These are phyloP conservation scores for Eugnorisma glareosa DNA, from an alignment of 2,888 invertebrate species.

Conservation along the genomic window DNA sequence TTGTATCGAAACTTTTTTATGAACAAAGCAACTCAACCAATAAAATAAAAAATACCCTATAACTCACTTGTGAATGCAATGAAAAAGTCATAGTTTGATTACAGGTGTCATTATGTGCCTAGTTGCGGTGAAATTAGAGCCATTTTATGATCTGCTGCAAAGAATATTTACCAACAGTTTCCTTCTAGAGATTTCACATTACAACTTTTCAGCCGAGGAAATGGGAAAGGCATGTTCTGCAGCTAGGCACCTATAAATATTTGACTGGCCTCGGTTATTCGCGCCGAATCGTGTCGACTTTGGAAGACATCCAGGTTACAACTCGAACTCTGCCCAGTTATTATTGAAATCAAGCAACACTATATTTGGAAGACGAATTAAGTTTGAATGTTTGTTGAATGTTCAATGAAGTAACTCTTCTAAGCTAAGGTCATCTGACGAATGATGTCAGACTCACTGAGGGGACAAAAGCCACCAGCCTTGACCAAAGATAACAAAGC, in stretches of 20 bases:
- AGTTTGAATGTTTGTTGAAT: slow-evolving; percentile 18
- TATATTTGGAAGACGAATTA: slow-evolving; percentile 27
- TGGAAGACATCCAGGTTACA: slow-evolving; percentile 4
- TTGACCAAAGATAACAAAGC: slow-evolving; percentile 44
- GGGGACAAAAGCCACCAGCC: slow-evolving; percentile 26
- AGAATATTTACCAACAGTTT: not conserved
- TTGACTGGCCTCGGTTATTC: slow-evolving; percentile 5
- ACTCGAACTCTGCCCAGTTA: not conserved
- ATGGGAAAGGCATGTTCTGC: slow-evolving; percentile 8
- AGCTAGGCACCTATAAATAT: not conserved
- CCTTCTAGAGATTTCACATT: not conserved
- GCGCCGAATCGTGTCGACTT: not conserved
- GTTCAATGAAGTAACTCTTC: slow-evolving; percentile 26
- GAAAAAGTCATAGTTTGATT: too few species aligned
- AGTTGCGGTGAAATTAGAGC: too few species aligned
- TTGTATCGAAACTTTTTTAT: too few species aligned
- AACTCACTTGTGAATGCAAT: too few species aligned
- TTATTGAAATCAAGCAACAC: slow-evolving; percentile 18
- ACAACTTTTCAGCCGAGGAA: slow-evolving; percentile 10
- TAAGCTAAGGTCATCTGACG: slow-evolving; percentile 38
- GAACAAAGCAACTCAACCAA: too few species aligned
- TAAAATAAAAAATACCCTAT: too few species aligned
- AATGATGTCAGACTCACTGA: slow-evolving; percentile 44
- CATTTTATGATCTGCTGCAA: too few species aligned
- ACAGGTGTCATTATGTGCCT: too few species aligned